A percentile compares a stretch with the other conserved stretches of the same genome.
Conservation (phyloP, 2,888 invertebrate genomes). For the Drosophila prostipennis region DNA sequence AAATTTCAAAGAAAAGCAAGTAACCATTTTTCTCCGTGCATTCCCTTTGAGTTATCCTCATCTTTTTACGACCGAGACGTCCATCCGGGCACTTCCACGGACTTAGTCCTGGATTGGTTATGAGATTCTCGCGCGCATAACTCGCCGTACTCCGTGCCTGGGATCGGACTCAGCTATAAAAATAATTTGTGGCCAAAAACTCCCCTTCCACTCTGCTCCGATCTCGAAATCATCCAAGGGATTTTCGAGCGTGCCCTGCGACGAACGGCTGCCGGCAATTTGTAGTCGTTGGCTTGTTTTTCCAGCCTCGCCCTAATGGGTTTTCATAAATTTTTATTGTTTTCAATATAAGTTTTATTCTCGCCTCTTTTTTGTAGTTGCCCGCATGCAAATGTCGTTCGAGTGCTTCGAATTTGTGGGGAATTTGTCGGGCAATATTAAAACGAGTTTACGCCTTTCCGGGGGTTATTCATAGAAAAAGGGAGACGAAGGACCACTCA, state of each 20-base stretch:
- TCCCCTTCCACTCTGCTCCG: constrained; percentile 15
- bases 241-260: constrained; percentile 36
- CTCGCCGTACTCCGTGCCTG: constrained; percentile 58
- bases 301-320: constrained; percentile 72
- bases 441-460: constrained; percentile 22
- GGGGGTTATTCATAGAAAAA: neutral
- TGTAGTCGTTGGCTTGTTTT: constrained; percentile 78
- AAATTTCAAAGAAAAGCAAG: too few relatives aligned
- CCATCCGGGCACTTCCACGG: constrained; percentile 53
- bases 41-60: constrained; percentile 21
- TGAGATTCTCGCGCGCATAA: constrained; percentile 65
- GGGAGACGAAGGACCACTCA: neutral
- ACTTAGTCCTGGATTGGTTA: constrained; percentile 54
- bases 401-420: constrained; percentile 58
- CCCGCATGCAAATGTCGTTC: constrained; percentile 63
- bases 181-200: constrained; percentile 75
- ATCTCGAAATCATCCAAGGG: constrained; percentile 31
- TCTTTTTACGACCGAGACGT: constrained; percentile 69
- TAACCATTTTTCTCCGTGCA: constrained; percentile 10
- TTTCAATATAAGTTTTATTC: constrained; percentile 65
- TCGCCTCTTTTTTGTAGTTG: constrained; percentile 22
- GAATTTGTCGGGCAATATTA: constrained; percentile 24
- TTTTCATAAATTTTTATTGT: constrained; percentile 79
- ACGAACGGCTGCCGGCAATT: constrained; percentile 70
- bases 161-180: constrained; percentile 72